Percentiles rank a stretch among this genome's conserved stretches.
phyloP scores from a whole-genome alignment of 1,140 invertebrate species.

The Palaemon carinicauda region DNA sequence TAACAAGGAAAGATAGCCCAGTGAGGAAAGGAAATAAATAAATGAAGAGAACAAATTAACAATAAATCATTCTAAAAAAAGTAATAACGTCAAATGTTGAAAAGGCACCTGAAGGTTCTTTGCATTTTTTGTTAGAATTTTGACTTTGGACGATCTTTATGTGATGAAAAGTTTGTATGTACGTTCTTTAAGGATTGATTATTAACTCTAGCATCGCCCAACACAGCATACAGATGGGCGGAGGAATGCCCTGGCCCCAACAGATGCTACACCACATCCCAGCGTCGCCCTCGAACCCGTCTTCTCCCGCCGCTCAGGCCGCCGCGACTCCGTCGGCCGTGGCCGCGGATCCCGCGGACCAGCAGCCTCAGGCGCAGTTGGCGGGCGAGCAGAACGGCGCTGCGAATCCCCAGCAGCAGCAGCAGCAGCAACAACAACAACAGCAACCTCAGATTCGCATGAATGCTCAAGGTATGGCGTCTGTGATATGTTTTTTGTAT shows the following conservation, averaged over 20 bases:
- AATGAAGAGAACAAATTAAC: no score
- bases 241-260: conserved; percentile 34
- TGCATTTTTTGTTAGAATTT: no score
- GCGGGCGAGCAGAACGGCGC: not conserved
- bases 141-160: no score
- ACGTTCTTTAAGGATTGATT: no score
- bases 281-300: not conserved
- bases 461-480: conserved; percentile 40
- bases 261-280: conserved; percentile 34
- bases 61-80: no score
- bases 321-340: not conserved
- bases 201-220: no score
- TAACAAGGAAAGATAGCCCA: no score
- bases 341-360: not conserved
- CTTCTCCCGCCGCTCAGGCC: not conserved
- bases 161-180: no score
- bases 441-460: conserved; percentile 29
- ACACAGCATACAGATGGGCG: conserved; percentile 47
- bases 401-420: not conserved
- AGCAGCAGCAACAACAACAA: conserved; percentile 8
- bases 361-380: conserved; percentile 7
- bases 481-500: no score
- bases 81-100: no score
- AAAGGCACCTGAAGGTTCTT: no score
- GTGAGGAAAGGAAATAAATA: no score